Conservation (phyloP, 2,888 invertebrate genomes). For the Caenorhabditis auriculariae region DNA sequence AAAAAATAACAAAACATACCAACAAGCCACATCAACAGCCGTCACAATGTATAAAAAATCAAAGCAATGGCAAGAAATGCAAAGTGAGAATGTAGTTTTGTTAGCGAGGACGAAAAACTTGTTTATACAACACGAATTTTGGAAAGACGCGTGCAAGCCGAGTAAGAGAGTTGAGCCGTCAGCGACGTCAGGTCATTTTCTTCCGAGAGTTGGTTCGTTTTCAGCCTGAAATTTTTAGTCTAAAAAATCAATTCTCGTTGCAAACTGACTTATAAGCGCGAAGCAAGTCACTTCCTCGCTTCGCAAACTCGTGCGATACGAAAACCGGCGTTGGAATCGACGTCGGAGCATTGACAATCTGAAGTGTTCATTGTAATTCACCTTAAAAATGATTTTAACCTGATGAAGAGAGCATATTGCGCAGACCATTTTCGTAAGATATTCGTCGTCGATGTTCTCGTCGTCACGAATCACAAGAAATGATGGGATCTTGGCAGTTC, state of each 20-base stretch:
- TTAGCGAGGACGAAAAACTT: no score
- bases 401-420: constrained; percentile 28
- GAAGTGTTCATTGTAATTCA: background rate
- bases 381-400: constrained; percentile 2
- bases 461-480: constrained; percentile 24
- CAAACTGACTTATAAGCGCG: constrained; percentile 21
- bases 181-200: constrained; percentile 11
- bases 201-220: no score
- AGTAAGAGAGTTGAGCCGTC: constrained; percentile 12
- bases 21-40: no score
- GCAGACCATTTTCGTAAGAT: constrained; percentile 17
- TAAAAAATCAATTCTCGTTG: constrained; percentile 2
- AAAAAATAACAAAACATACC: no score
- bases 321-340: constrained; percentile 52
- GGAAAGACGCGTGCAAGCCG: constrained; percentile 12
- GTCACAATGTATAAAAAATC: no score
- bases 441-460: constrained; percentile 17
- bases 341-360: constrained; percentile 47
- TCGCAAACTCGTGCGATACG: constrained; percentile 47
- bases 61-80: no score
- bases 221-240: no score
- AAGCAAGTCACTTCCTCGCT: constrained; percentile 37
- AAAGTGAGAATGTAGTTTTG: no score
- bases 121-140: constrained; percentile 14
- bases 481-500: constrained; percentile 25